Evolutionary conservation across 2,113 vertebrate species (phyloP), one percentile per base, ranked within the genome.

Genomic region (Gasterosteus aculeatus): DNA sequence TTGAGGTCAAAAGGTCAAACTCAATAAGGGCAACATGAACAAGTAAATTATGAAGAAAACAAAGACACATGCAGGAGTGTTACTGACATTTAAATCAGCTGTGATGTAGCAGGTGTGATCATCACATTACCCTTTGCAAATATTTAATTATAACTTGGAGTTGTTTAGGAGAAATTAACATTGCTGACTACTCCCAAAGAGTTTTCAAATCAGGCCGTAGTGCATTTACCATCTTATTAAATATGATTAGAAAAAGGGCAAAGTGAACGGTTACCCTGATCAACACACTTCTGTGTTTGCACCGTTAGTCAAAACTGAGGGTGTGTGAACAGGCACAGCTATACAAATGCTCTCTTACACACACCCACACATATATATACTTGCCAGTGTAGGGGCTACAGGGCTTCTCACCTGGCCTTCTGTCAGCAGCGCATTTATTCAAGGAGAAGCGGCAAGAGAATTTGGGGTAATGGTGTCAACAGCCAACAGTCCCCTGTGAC

Each of bases 381-480:
- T 64, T 68, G 71, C 58, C 63, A 75, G 35, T 78, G 14, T 26
- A 15, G 38, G 46, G 49, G 63, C 47, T 38, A 10, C 75, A 79
- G 73, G 22, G 54, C 33, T 81, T 88, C 75, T 64, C 61, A 72
- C 64, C 47, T 47, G 4, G 47, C 71, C 58, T n/a, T 72, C 63
- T 85, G 83, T 90, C 82, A 81, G 64, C 44, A 54, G 75, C 10
- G 22, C 53, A 11, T 80, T 85, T 79, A 68, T 76, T 78, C 47
- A 77, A 71, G 78, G 60, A 78, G 76, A 66, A 74, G 80, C 67
- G 61, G 65, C 65, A 35, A 57, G 80, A 87, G 86, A 87, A 88
- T 90, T 89, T 87, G 62, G 72, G 65, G 82, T 93, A 93, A 92
- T 92, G 81, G 68, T 87, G 88, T 78, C 73, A 53, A 90, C 83